Conservation (phyloP, 2,888 invertebrate species). For the Ptycholaimellus sp. region DNA sequence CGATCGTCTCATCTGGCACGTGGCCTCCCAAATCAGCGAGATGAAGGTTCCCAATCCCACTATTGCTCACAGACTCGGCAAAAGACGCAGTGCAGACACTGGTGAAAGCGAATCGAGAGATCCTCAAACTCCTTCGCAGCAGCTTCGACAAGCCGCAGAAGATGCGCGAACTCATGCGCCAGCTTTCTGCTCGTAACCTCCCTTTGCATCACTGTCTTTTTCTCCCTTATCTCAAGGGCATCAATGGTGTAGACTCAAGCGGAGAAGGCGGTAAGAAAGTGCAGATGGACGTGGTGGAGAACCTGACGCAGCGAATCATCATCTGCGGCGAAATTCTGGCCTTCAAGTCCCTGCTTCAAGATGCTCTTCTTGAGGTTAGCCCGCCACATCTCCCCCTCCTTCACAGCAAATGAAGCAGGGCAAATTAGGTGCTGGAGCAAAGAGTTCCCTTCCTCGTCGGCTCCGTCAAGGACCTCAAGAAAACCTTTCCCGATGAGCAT, state of each 20-base stretch:
- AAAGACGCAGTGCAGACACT: no score
- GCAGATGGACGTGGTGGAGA: constrained; percentile 47
- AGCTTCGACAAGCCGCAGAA: constrained; percentile 95
- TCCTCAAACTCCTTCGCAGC: constrained; percentile 61
- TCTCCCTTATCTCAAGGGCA: no score
- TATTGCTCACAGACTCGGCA: no score
- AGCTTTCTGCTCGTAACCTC: no score
- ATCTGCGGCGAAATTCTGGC: constrained; percentile 90
- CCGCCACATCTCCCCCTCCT: no score
- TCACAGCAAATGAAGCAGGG: no score
- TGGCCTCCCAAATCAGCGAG: constrained; percentile 88
- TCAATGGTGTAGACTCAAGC: no score
- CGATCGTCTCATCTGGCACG: constrained; percentile 93
- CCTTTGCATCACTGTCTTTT: no score
- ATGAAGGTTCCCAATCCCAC: no score
- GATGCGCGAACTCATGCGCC: constrained; percentile 92
- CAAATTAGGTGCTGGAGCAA: no score
- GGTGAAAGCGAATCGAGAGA: constrained; percentile 73
- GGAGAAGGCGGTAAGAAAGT: constrained; percentile 2
- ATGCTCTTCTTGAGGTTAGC: constrained; percentile 78
- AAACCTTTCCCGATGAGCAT: constrained; percentile 11
- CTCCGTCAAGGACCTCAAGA: constrained; percentile 41
- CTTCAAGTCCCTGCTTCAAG: constrained; percentile 75
- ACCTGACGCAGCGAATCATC: constrained; percentile 80
- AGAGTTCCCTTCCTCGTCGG: constrained; percentile 85